Conservation (phyloP, 2,888 invertebrate genomes). For the Caenorhabditis doughertyi region DNA sequence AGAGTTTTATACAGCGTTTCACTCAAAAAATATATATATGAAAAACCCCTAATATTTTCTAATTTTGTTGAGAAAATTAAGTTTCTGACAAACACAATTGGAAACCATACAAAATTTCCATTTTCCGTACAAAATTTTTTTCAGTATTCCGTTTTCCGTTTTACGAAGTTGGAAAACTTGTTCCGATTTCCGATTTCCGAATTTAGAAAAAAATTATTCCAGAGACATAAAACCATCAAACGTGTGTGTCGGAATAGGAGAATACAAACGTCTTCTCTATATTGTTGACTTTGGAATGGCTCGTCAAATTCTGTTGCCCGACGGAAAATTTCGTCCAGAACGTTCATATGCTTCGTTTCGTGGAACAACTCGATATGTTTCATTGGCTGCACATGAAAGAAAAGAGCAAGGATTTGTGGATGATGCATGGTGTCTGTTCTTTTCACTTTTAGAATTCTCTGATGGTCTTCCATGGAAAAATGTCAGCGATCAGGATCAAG, state of each 20-base stretch:
- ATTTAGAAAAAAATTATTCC: too few relatives aligned
- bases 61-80: too few relatives aligned
- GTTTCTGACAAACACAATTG: too few relatives aligned
- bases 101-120: too few relatives aligned
- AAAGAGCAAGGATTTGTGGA: conserved; percentile 76
- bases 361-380: conserved; percentile 80
- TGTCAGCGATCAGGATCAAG: conserved; percentile 72
- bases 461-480: conserved; percentile 79
- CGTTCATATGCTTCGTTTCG: conserved; percentile 80
- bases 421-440: conserved; percentile 77
- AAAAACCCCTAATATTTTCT: too few relatives aligned
- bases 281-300: conserved; percentile 80
- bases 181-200: too few relatives aligned
- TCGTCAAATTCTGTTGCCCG: conserved; percentile 63
- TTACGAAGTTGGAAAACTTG: too few relatives aligned
- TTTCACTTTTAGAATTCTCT: conserved; percentile 75
- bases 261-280: conserved; percentile 70
- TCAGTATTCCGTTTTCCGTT: too few relatives aligned
- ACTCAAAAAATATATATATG: too few relatives aligned
- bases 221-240: conserved; percentile 81
- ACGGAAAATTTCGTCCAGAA: conserved; percentile 74
- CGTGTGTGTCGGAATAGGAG: conserved; percentile 75
- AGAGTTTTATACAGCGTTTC: too few relatives aligned
- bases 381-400: conserved; percentile 77
- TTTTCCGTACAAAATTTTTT: too few relatives aligned